phyloP scores from a whole-genome alignment of 2,888 invertebrate genomes.

The Acanthosepion pharaonis region DNA sequence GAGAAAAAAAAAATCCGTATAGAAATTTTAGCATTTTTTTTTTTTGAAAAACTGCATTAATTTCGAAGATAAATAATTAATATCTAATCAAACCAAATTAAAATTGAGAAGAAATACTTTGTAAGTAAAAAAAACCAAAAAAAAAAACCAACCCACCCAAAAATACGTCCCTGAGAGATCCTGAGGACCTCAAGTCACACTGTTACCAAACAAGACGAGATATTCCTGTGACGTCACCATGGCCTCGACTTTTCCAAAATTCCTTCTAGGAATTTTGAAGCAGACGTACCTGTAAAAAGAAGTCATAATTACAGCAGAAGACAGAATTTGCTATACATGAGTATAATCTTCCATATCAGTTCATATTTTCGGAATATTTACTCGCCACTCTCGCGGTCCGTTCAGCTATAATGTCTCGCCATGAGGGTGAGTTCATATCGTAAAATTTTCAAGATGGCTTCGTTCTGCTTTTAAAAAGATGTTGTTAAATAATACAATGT shows the following conservation, averaged over 20 bases:
- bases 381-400: slow-evolving; percentile 47
- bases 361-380: slow-evolving; percentile 46
- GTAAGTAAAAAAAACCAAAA: background rate
- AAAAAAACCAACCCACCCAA: background rate
- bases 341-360: slow-evolving; percentile 46
- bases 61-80: background rate
- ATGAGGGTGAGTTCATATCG: slow-evolving; percentile 79
- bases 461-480: slow-evolving; percentile 46
- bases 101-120: background rate
- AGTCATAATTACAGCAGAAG: slow-evolving; percentile 47
- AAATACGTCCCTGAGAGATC: slow-evolving; percentile 35
- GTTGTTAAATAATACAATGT: slow-evolving; percentile 44
- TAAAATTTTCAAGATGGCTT: slow-evolving; percentile 56
- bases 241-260: slow-evolving; percentile 55
- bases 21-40: background rate
- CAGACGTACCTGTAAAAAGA: slow-evolving; percentile 46
- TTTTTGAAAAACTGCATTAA: background rate
- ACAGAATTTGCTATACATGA: slow-evolving; percentile 46
- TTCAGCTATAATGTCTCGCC: slow-evolving; percentile 86
- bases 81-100: background rate
- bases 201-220: slow-evolving; percentile 45
- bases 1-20: background rate
- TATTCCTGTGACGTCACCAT: slow-evolving; percentile 68
- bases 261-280: slow-evolving; percentile 47
- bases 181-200: slow-evolving; percentile 40